phyloP scores from a whole-genome alignment of 2,888 invertebrate species.

The Hylaea fasciaria region DNA sequence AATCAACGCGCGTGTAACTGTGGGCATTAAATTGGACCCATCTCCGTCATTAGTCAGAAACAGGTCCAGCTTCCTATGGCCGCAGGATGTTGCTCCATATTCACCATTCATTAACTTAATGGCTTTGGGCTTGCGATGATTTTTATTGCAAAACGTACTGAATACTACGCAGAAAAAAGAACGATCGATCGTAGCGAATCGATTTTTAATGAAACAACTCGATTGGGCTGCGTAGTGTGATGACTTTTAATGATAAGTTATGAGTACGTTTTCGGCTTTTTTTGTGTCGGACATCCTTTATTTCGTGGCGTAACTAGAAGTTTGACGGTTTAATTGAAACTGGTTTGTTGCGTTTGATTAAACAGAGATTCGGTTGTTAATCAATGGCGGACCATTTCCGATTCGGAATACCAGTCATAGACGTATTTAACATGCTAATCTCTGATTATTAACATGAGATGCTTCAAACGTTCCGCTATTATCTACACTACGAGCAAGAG shows the following conservation, averaged over 20 bases:
- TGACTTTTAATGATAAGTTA: slow-evolving; percentile 23
- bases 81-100: slow-evolving; percentile 81
- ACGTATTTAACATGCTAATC: slow-evolving; percentile 76
- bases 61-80: slow-evolving; percentile 75
- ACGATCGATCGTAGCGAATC: slow-evolving; percentile 31
- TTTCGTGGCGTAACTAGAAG: slow-evolving; percentile 11
- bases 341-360: slow-evolving; percentile 20
- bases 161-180: slow-evolving; percentile 32
- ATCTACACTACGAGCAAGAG: slow-evolving; percentile 28
- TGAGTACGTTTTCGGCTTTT: slow-evolving; percentile 7
- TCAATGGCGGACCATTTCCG: slow-evolving; percentile 48
- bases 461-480: slow-evolving; percentile 65
- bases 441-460: slow-evolving; percentile 76
- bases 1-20: slow-evolving; percentile 42
- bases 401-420: slow-evolving; percentile 55
- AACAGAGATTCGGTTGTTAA: slow-evolving; percentile 34
- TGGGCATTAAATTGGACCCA: slow-evolving; percentile 56
- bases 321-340: slow-evolving; percentile 15
- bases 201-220: slow-evolving; percentile 46
- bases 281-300: slow-evolving; percentile 23
- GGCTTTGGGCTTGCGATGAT: slow-evolving; percentile 62
- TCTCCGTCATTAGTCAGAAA: slow-evolving; percentile 76
- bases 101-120: slow-evolving; percentile 76
- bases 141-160: slow-evolving; percentile 65
- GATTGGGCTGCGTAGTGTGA: slow-evolving; percentile 13